Conservation (phyloP, 2,888 invertebrate species). For the Linnaemya vulpina region DNA sequence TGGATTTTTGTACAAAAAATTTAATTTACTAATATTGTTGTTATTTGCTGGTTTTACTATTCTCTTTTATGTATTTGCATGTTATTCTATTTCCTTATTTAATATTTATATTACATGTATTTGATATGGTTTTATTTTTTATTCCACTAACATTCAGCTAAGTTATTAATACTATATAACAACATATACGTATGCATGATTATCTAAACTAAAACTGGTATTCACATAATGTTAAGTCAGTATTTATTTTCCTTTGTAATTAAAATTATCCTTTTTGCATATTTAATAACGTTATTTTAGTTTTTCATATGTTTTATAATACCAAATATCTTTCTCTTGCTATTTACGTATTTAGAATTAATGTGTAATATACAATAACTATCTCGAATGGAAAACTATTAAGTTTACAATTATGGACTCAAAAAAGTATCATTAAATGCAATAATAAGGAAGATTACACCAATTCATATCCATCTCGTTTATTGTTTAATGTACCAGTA, state of each 20-base stretch:
- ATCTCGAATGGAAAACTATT: neutral
- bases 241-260: neutral
- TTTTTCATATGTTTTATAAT: neutral
- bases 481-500: too few species aligned
- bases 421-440: too few species aligned
- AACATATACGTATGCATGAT: constrained; percentile 48
- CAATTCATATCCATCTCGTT: too few species aligned
- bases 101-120: constrained; percentile 29
- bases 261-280: constrained; percentile 15
- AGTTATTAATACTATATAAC: constrained; percentile 62
- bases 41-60: neutral
- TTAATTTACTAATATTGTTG: constrained; percentile 31
- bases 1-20: constrained; percentile 62
- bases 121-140: neutral
- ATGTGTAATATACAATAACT: neutral
- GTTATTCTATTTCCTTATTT: constrained; percentile 18
- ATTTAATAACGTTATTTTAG: neutral
- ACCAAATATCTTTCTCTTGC: constrained; percentile 7
- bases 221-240: constrained; percentile 22
- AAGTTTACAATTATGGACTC: neutral
- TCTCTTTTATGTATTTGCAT: neutral
- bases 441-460: too few species aligned
- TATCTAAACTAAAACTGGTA: constrained; percentile 40
- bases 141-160: constrained; percentile 54
- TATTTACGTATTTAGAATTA: constrained; percentile 4